A percentile compares a stretch with the other conserved stretches of the same genome.
Conservation (phyloP, 2,113 vertebrate genomes). For the Zosterops japonicus region DNA sequence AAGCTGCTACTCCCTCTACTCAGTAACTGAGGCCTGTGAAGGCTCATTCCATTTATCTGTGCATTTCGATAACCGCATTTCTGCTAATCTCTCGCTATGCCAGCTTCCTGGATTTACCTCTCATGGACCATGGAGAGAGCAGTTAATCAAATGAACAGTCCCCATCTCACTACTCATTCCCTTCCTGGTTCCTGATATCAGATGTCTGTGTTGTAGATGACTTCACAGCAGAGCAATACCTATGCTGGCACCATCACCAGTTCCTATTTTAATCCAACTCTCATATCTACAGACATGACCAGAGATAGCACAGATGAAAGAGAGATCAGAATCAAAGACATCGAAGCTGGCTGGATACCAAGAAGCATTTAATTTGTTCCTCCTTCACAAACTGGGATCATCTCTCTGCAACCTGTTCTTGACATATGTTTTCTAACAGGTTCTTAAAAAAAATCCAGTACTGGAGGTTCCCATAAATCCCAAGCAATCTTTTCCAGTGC, state of each 20-base stretch:
- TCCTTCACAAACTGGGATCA: slow-evolving; percentile 26
- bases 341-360: neutral
- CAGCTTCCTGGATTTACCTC: neutral
- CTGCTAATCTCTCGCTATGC: neutral
- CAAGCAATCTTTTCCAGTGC: neutral
- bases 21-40: neutral
- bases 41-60: neutral
- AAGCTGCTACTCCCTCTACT: neutral
- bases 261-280: slow-evolving; percentile 13
- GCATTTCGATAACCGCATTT: neutral
- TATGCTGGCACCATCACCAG: neutral
- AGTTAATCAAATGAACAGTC: slow-evolving; percentile 14
- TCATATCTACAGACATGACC: neutral
- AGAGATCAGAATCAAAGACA: slow-evolving; percentile 8
- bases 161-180: neutral
- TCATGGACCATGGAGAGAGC: neutral
- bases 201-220: neutral
- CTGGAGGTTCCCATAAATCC: neutral
- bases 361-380: neutral
- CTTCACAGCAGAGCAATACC: neutral
- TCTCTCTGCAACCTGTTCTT: slow-evolving; percentile 4
- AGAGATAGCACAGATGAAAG: neutral
- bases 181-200: neutral
- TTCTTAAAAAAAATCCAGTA: neutral
- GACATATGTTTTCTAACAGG: slow-evolving; percentile 7